Evolutionary conservation across 2,888 invertebrate species (phyloP), one percentile per base, ranked within the genome.

Genomic region (Corbicula japonica): DNA sequence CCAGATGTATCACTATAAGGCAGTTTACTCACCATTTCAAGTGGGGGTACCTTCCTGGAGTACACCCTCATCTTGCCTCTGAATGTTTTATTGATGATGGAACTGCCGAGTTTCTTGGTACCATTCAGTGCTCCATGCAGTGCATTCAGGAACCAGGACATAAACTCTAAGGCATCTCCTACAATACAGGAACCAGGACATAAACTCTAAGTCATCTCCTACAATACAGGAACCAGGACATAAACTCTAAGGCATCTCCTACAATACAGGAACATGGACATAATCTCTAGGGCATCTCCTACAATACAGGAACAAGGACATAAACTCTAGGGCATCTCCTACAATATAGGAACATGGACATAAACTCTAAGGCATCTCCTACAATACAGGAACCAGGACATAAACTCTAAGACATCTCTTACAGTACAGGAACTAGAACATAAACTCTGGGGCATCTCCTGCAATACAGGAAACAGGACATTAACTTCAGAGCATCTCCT

Each of bases 101-200:
- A 98, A 65, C 98, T 98, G 73, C 91, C 92, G 0, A 91, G 89
- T 83, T 94, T 94, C 92, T 98, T 98, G 0, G 96, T 97, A 10
- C 93, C 93, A 28, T 99, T 99, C 72, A 99, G 94, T 0, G 99
- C 98, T 86, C 97, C 95, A 92, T 99, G 99, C 38, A 99, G 94
- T 0, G 98, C 97, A 93, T 99, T 99, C 54, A 99, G 94, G 92
- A 99, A 97, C 99, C 99, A 99, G 0, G 98, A 98, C 73, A 99
- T 94, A 93, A 99, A 99, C 92, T 99, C 98, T 76, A 99, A 97
- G 0, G 99, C 98, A 94, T 99, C 99, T 89, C 99, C 97, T 97
- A 87, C 21, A 89, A 84, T 4, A 68, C 1, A 10, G 12, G 26
- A 12, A 56, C 10, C 50, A 50, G 41, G 10, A n/a, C n/a, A n/a